Base-by-base conservation (phyloP, 2,797 vertebrate species). In the Kryptopterus vitreolus region DNA sequence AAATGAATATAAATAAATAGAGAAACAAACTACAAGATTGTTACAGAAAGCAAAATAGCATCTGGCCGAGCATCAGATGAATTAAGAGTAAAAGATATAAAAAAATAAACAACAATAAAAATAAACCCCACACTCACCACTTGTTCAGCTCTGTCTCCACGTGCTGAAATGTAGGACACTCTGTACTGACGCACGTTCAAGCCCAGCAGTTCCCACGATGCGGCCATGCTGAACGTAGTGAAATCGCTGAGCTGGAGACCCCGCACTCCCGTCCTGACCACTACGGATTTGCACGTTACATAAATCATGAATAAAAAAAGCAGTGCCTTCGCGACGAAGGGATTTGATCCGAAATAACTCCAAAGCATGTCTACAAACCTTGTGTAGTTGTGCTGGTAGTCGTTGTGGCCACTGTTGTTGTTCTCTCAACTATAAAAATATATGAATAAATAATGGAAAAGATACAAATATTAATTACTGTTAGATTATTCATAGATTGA, bases 211-310 rank as follows among this genome's bases (percentile, higher is more conserved):
- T 95, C 95, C 98, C 98, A 98, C 0, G 92, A 88, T 58, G 96
- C 95, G 22, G 91, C 91, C 84, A 98, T 85, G 75, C 97, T 99
- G 84, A 93, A 98, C 24, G 96, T 93, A 29, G 96, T 97, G 85
- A 96, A 95, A 12, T 96, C 95, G 20, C 94, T 94, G 59, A 99
- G 85, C 85, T 90, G 90, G 87, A 98, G 87, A 88, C 93, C 95
- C 84, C 91, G 94, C 88, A 98, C 92, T 26, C 93, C 95, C 29
- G 88, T 86, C 20, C 92, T 94, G 87, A 94, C 90, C 90, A 93
- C 98, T 98, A 87, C 65, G 46, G 13, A 38, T 46, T 80, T 18
- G 78, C 46, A 76, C 46, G 53, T 20, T 12, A 59, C 22, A 58
- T 18, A 62, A n/a, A 55, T 2, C 24, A 61, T 15, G 52, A 33